Conservation (phyloP, 1,140 invertebrate species). For the Bemisia tabaci region DNA sequence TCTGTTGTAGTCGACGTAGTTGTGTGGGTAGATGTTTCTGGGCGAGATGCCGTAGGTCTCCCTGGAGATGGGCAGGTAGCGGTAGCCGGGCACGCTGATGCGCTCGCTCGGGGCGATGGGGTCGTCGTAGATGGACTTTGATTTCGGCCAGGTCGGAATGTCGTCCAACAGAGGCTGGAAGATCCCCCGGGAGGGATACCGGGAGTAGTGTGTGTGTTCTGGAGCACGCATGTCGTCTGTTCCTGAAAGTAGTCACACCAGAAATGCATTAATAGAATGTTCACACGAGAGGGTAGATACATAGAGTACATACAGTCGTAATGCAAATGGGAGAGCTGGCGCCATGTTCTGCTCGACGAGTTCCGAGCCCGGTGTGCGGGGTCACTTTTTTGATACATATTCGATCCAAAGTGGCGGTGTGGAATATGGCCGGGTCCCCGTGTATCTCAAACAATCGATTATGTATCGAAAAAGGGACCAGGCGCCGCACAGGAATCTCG, state of each 20-base stretch:
- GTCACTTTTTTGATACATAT: too few relatives aligned
- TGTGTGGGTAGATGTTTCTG: slow-evolving; percentile 68
- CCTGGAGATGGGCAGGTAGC: slow-evolving; percentile 72
- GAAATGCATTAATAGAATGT: too few relatives aligned
- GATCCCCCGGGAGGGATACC: slow-evolving; percentile 44
- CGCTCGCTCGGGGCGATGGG: slow-evolving; percentile 60
- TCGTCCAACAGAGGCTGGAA: slow-evolving; percentile 40
- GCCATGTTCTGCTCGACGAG: too few relatives aligned
- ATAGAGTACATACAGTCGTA: too few relatives aligned
- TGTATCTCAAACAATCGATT: too few relatives aligned
- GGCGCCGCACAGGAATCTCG: too few relatives aligned
- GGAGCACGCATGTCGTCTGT: slow-evolving; percentile 79
- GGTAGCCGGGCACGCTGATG: slow-evolving; percentile 70
- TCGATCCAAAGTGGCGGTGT: too few relatives aligned
- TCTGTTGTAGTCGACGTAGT: slow-evolving; percentile 40
- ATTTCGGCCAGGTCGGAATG: slow-evolving; percentile 49
- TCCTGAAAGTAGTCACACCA: slow-evolving; percentile 47
- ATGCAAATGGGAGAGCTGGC: too few relatives aligned
- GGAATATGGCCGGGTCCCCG: too few relatives aligned
- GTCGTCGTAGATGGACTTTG: slow-evolving; percentile 73
- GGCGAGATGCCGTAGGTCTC: slow-evolving; percentile 78
- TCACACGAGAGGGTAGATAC: too few relatives aligned
- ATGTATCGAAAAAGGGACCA: too few relatives aligned
- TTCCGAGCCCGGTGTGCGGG: too few relatives aligned
- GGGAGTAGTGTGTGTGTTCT: slow-evolving; percentile 49